Percentiles rank a stretch among this genome's conserved stretches.
These are phyloP conservation scores for Temnothorax curvispinosus DNA, from an alignment of 1,140 invertebrate species.

Conservation along the genomic window DNA sequence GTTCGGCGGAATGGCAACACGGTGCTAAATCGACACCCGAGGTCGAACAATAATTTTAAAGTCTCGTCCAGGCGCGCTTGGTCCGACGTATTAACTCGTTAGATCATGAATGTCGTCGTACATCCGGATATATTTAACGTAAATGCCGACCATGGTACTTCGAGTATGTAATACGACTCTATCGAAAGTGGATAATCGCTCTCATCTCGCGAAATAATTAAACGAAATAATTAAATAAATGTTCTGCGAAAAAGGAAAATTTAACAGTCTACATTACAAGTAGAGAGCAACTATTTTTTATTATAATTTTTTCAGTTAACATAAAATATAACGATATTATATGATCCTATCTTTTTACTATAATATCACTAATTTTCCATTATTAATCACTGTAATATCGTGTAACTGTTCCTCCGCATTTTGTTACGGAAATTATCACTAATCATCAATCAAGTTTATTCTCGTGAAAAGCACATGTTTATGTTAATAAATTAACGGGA, in stretches of 20 bases:
- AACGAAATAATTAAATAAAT: background rate
- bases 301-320: background rate
- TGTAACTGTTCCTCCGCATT: background rate
- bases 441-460: background rate
- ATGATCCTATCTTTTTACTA: background rate
- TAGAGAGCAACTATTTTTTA: background rate
- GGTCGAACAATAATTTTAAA: constrained; percentile 18
- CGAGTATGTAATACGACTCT: background rate
- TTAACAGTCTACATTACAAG: background rate
- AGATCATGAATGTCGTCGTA: constrained; percentile 7
- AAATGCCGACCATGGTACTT: background rate
- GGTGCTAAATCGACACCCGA: background rate
- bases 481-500: constrained; percentile 15
- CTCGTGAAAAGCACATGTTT: background rate
- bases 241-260: background rate
- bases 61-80: background rate
- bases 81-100: constrained; percentile 44
- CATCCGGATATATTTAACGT: constrained; percentile 25
- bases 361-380: background rate
- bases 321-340: background rate
- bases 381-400: background rate
- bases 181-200: background rate
- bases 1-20: background rate
- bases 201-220: background rate
- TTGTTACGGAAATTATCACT: background rate